Percentiles rank a stretch among this genome's conserved stretches.
These are phyloP conservation scores for Pyrgilauda ruficollis DNA, from an alignment of 2,113 vertebrate genomes.

Conservation along the genomic window DNA sequence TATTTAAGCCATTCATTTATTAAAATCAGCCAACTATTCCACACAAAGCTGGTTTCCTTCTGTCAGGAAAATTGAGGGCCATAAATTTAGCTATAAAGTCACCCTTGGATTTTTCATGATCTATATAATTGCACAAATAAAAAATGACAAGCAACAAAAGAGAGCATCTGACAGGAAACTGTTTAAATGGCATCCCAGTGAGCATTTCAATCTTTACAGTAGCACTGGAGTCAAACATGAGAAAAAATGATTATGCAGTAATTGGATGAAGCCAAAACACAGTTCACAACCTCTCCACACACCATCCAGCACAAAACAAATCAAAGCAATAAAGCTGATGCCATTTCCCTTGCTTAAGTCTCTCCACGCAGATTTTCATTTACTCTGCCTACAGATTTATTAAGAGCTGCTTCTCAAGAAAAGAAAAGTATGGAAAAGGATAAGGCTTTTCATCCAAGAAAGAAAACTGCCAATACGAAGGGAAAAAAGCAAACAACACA, in stretches of 20 bases:
- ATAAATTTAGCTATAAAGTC: conserved; percentile 51
- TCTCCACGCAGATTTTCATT: background rate
- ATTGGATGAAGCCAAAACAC: conserved; percentile 36
- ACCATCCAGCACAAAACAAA: background rate
- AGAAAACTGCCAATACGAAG: background rate
- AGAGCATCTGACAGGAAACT: conserved; percentile 22
- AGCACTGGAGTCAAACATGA: background rate
- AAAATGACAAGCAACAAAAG: conserved; percentile 51
- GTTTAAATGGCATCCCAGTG: background rate
- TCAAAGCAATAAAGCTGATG: conserved; percentile 13
- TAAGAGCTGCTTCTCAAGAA: background rate
- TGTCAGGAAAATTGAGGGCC: conserved; percentile 16
- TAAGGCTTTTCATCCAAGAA: background rate
- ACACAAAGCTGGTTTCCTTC: conserved; percentile 15
- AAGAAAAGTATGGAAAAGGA: background rate
- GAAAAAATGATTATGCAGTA: conserved; percentile 23
- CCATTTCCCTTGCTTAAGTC: background rate
- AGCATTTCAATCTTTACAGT: conserved; percentile 32
- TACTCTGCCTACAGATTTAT: background rate
- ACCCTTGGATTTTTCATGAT: conserved; percentile 38
- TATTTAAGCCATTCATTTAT: conserved; percentile 44
- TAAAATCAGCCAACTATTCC: conserved; percentile 38
- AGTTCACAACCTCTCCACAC: conserved; percentile 16
- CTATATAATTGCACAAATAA: conserved; percentile 54
- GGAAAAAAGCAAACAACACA: background rate